phyloP scores from a whole-genome alignment of 2,888 invertebrate species.

The Athrips mouffetella region DNA sequence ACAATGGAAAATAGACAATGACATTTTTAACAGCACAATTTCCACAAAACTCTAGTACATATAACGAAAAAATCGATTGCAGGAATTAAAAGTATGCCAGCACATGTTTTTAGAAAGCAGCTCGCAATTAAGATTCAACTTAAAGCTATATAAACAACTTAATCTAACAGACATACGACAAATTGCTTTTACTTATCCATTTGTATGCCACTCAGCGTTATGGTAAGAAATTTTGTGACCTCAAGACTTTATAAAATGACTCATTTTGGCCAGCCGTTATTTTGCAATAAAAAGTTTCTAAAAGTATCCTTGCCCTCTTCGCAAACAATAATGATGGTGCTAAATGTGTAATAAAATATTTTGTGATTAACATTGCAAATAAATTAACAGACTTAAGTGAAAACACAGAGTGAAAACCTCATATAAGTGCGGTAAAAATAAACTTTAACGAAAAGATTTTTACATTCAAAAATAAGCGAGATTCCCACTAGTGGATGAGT shows the following conservation, averaged over 20 bases:
- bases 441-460: too few relatives aligned
- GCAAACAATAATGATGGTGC: slow-evolving; percentile 15
- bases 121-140: slow-evolving; percentile 55
- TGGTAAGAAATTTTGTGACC: slow-evolving; percentile 60
- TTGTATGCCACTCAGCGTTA: slow-evolving; percentile 53
- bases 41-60: too few relatives aligned
- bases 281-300: slow-evolving; percentile 59
- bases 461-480: too few relatives aligned
- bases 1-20: too few relatives aligned
- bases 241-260: slow-evolving; percentile 56
- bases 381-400: slow-evolving; percentile 2
- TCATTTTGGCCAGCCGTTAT: slow-evolving; percentile 60
- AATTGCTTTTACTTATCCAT: slow-evolving; percentile 53
- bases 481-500: too few relatives aligned
- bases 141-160: slow-evolving; percentile 41
- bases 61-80: not conserved
- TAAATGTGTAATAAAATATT: slow-evolving; percentile 11
- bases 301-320: slow-evolving; percentile 30
- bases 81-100: not conserved
- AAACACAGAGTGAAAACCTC: too few relatives aligned
- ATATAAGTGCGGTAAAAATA: too few relatives aligned
- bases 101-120: slow-evolving; percentile 46
- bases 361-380: not conserved
- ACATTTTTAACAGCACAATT: too few relatives aligned
- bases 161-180: slow-evolving; percentile 37